Base-by-base conservation (phyloP, 2,888 invertebrate genomes). In the Oegoconia quadripuncta region DNA sequence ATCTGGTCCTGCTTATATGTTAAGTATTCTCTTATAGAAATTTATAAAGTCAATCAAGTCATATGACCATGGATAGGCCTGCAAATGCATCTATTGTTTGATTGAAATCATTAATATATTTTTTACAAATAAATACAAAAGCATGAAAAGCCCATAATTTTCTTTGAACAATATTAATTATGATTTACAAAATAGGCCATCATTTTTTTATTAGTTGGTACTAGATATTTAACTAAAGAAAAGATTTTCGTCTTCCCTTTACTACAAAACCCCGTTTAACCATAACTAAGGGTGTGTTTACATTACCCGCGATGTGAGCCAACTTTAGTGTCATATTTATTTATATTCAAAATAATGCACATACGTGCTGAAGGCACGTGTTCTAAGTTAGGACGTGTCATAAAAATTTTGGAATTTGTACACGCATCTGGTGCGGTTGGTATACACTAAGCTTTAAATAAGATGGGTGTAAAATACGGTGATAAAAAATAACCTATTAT, bases 251-350 rank as follows among this genome's bases (percentile, higher is more conserved):
- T 23, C n/a, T n/a, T 3, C n/a, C 9, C n/a, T 23, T 23, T 23
- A 23, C 23, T 35, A 15, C 27, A 18, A n/a, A 27, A 35, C 13
- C 15, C 7, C 6, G 15, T 27, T 35, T 40, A 48, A 56, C 59
- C 64, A 61, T 49, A 58, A 41, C 44, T 66, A 74, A 79, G 76
- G 81, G 71, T 70, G 52, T 81, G 78, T 83, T 81, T 84, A 83
- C 72, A 74, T 58, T 55, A 55, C 42, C 44, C 52, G 55, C 59
- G 52, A 57, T 27, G 32, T 66, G 54, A 58, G 55, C 60, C 55
- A 65, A 58, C 55, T 70, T 71, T 70, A 72, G 64, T 63, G 70
- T 64, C 57, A 70, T 80, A 79, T 83, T 82, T 83, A 78, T 84
- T 79, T 82, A 83, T 74, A 64, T 76, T 71, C 54, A 69, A 66